phyloP scores from a whole-genome alignment of 2,113 vertebrate species.

The Chaetorhynchus papuensis region DNA sequence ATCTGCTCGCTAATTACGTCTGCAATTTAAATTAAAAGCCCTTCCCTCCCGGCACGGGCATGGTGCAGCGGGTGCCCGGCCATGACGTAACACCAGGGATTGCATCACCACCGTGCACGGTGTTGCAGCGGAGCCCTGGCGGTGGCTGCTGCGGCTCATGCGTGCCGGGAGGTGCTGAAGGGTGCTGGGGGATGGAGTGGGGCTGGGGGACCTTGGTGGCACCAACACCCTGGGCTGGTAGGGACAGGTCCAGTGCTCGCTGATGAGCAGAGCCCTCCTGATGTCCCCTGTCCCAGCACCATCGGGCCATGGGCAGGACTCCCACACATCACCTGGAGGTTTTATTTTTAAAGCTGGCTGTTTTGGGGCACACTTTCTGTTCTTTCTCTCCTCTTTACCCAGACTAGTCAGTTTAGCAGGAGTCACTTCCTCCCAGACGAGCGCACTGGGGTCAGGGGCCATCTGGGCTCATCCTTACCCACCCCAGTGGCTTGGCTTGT shows the following conservation, averaged over 20 bases:
- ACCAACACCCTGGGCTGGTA: accelerated
- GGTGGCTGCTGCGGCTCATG: accelerated
- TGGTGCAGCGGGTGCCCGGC: accelerated
- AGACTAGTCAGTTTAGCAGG: neutral
- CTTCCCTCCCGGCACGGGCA: neutral
- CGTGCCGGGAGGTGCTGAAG: accelerated
- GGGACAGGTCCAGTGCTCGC: accelerated
- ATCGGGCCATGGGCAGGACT: accelerated
- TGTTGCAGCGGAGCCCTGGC: accelerated
- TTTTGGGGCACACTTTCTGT: neutral
- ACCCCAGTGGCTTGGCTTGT: accelerated
- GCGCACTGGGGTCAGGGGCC: neutral
- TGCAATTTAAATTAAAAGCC: neutral
- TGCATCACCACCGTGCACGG: accelerated
- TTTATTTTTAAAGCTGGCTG: neutral
- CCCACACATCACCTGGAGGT: accelerated
- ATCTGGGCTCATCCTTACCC: neutral
- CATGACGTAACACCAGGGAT: accelerated
- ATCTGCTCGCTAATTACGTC: accelerated
- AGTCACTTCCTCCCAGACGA: neutral
- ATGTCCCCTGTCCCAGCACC: neutral
- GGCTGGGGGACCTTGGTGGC: neutral
- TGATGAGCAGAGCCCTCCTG: neutral
- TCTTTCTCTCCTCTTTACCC: neutral
- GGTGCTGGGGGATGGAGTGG: accelerated